Percentiles rank a stretch among this genome's conserved stretches.
These are phyloP conservation scores for Phoebastria nigripes DNA, from an alignment of 2,797 vertebrate genomes.

Conservation along the genomic window DNA sequence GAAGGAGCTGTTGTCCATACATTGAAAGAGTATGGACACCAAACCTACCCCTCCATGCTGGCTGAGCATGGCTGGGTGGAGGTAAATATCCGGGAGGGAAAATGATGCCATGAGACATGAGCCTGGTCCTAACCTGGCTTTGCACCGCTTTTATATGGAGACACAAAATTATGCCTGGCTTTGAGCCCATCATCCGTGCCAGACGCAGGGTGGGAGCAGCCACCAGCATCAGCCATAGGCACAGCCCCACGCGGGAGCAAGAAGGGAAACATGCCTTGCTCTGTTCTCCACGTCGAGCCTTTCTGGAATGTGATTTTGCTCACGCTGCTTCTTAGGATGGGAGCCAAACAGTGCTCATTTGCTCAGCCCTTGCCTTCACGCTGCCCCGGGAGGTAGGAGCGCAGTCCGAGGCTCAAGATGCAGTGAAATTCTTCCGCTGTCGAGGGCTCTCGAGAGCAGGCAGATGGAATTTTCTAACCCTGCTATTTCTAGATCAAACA, in stretches of 20 bases:
- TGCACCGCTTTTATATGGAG: neutral
- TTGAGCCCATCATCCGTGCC: neutral
- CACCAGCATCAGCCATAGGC: neutral
- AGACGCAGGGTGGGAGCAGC: neutral
- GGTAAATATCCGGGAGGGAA: neutral
- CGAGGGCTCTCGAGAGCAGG: conserved; percentile 25
- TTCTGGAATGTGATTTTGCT: neutral
- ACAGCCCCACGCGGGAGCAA: neutral
- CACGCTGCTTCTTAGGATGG: neutral
- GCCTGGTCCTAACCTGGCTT: neutral
- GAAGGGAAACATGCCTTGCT: neutral
- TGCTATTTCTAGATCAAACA: conserved; percentile 67
- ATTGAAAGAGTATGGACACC: neutral
- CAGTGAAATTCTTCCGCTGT: neutral
- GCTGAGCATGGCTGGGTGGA: neutral
- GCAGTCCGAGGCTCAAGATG: neutral
- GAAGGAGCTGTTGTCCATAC: neutral
- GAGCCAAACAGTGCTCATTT: neutral
- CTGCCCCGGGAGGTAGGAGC: neutral
- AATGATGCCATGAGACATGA: fast-evolving
- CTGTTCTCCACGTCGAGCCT: neutral
- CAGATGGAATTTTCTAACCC: conserved; percentile 65
- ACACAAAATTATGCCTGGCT: neutral
- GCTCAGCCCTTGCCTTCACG: neutral
- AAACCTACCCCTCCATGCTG: neutral